Base-by-base conservation (phyloP, 2,888 invertebrate genomes). In the Argyresthia goedartella region DNA sequence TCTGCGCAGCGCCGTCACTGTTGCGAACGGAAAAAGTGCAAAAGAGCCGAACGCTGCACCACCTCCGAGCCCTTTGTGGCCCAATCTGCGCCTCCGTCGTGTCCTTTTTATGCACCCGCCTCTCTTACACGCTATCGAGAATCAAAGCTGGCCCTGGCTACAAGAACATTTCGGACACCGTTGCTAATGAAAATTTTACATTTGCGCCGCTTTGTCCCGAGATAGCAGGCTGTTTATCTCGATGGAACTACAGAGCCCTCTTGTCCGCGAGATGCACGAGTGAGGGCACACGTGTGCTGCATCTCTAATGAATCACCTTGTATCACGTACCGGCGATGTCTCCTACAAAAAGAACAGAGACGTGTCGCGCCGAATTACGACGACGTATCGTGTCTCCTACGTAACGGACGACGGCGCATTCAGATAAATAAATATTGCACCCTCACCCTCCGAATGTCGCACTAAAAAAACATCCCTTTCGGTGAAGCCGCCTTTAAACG, bases 381-480 rank as follows among this genome's bases (percentile, higher is more conserved):
- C 61, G 61, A 68, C 71, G 70, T 72, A 71, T 70, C 72, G 71
- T 72, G 73, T 76, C 76, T 73, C 65, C 69, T 64, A 73, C 70
- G 77, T 71, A 77, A 79, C 79, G 77, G 79, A 79, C 76, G 72
- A 73, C 76, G 69, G 70, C 71, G 75, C 70, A 75, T 75, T 74
- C 71, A 65, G 76, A 85, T 82, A 85, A 85, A 85, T 85, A 85
- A 85, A 85, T 86, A 84, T 81, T 84, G 82, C 84, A 82, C 86
- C 86, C 86, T 86, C 86, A 74, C 86, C 86, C 86, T 84, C 76
- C 65, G 71, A 65, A 77, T 81, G 76, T 78, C 72, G 78, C 72
- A 74, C 79, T 80, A 85, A 86, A 86, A 85, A 86, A 86, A 86
- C 85, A 85, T 86, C 85, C 86, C 86, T 86, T 85, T 82, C 77